A percentile compares a stretch with the other conserved stretches of the same genome.
Evolutionary conservation across 1,140 invertebrate genomes (phyloP).

Genomic region (Trichogramma pretiosum): DNA sequence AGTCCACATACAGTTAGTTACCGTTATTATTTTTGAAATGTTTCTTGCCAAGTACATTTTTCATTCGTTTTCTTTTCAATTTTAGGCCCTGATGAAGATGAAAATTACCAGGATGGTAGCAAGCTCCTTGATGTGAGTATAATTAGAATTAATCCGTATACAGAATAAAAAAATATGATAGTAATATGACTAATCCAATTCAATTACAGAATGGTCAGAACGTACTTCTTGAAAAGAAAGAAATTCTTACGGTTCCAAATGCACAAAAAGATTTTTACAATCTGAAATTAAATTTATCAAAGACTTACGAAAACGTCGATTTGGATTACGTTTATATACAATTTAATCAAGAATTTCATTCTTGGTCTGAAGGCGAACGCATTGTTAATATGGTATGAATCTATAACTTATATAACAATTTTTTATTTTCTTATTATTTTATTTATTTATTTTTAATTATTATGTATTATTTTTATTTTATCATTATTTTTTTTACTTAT

Average conservation of each 20-base stretch:
- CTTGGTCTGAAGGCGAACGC: conserved; percentile 33
- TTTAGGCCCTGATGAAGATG: no score
- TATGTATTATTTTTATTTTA: background rate
- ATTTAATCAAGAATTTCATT: conserved; percentile 48
- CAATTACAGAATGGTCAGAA: background rate
- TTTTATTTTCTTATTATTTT: no score
- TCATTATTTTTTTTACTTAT: no score
- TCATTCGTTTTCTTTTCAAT: no score
- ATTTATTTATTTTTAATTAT: conserved; percentile 1
- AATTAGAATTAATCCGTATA: background rate
- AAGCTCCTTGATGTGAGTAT: background rate
- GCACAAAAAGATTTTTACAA: conserved; percentile 43
- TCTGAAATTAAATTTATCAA: conserved; percentile 35
- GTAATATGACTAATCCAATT: background rate
- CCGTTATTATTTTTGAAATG: background rate
- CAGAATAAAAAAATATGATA: background rate
- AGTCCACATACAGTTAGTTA: conserved; percentile 12
- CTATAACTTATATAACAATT: background rate
- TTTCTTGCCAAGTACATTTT: no score
- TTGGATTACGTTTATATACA: conserved; percentile 60
- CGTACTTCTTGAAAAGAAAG: no score
- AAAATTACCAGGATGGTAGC: background rate
- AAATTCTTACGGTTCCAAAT: conserved; percentile 24
- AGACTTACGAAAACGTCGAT: conserved; percentile 53
- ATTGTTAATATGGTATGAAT: conserved; percentile 29